Evolutionary conservation across 2,797 vertebrate species (phyloP).

Genomic region (Vultur gryphus): DNA sequence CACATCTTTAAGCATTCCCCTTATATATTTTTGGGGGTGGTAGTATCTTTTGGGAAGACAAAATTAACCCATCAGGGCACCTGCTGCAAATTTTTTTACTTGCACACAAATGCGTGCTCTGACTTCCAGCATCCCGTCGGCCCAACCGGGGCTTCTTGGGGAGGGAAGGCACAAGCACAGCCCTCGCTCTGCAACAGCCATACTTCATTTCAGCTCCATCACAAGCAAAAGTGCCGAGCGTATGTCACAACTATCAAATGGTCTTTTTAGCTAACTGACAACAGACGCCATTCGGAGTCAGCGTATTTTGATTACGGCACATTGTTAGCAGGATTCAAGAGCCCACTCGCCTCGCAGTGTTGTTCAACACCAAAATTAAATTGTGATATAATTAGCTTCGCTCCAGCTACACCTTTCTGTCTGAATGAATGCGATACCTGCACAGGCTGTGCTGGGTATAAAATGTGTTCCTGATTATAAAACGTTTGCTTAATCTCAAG

Average conservation of each 20-base stretch:
- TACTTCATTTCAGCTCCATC: neutral
- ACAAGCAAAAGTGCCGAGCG: neutral
- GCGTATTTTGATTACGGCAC: neutral
- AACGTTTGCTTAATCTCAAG: slow-evolving; percentile 25
- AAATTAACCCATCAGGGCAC: neutral
- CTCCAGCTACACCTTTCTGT: slow-evolving; percentile 7
- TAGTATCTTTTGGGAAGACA: neutral
- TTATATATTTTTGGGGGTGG: neutral
- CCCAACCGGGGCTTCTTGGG: neutral
- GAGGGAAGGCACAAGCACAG: neutral
- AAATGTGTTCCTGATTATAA: slow-evolving; percentile 18
- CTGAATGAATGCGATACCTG: slow-evolving; percentile 1
- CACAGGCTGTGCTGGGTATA: neutral
- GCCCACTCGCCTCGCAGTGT: neutral
- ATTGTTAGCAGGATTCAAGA: neutral
- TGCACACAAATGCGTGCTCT: neutral
- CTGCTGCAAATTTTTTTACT: accelerated
- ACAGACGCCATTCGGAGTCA: neutral
- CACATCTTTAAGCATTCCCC: neutral
- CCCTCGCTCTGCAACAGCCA: neutral
- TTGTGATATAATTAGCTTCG: neutral
- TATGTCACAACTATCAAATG: neutral
- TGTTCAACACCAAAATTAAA: slow-evolving; percentile 30
- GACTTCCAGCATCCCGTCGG: neutral
- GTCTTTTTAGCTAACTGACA: slow-evolving; percentile 5